phyloP scores from a whole-genome alignment of 2,113 vertebrate genomes.

The Tachycineta bicolor region DNA sequence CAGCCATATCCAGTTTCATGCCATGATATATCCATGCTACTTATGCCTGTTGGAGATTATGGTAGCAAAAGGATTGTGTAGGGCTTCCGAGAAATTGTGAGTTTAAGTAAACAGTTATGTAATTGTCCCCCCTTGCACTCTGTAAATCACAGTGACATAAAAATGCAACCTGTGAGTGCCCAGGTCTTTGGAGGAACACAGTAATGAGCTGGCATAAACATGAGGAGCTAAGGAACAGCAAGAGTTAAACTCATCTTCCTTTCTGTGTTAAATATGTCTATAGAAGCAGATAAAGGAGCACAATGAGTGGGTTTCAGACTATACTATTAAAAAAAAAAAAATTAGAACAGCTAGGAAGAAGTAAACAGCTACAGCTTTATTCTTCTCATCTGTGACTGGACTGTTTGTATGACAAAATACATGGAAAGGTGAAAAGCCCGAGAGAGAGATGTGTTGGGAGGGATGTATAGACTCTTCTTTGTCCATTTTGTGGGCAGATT shows the following conservation, averaged over 20 bases:
- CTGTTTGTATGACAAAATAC: background rate
- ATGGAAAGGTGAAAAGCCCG: background rate
- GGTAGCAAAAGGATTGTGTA: constrained; percentile 75
- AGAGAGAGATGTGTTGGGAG: background rate
- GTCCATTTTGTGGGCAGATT: background rate
- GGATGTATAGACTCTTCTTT: background rate
- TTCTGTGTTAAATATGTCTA: background rate
- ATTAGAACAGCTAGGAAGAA: background rate
- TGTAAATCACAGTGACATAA: constrained; percentile 62
- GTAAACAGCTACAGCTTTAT: background rate
- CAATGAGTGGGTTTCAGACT: background rate
- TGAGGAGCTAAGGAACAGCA: background rate
- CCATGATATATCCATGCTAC: constrained; percentile 57
- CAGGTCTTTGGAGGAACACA: constrained; percentile 38
- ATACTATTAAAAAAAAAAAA: background rate
- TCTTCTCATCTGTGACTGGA: background rate
- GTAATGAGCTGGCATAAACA: constrained; percentile 25
- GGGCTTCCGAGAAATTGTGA: constrained; percentile 55
- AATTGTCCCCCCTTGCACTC: constrained; percentile 59
- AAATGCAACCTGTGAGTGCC: constrained; percentile 48
- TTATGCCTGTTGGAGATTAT: constrained; percentile 48
- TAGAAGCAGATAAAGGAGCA: background rate
- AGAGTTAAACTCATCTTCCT: background rate
- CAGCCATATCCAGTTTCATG: constrained; percentile 72
- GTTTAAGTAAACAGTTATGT: constrained; percentile 72